Percentiles rank a stretch among this genome's conserved stretches.
Conservation (phyloP, 2,888 invertebrate genomes). For the Chymomyza fuscimana region DNA sequence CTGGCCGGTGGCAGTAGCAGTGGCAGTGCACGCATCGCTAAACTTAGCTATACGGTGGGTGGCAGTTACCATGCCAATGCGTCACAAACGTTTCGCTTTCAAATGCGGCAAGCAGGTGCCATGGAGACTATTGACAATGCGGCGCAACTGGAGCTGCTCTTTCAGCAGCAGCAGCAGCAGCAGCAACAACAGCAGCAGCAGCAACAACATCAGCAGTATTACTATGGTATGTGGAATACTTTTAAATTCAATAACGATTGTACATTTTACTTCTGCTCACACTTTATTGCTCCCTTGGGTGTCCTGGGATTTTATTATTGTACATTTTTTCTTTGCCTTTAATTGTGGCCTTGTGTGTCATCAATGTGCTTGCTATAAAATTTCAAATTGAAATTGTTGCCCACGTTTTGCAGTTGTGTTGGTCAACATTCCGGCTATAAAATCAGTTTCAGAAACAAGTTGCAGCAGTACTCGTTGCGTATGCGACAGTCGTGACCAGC, state of each 20-base stretch:
- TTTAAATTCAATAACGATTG: not conserved
- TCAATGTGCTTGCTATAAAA: not conserved
- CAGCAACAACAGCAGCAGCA: conserved; percentile 29
- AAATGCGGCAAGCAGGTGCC: conserved; percentile 25
- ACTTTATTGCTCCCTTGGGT: not conserved
- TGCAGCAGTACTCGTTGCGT: not conserved
- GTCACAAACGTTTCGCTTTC: conserved; percentile 27
- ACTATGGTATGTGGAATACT: conserved; percentile 28
- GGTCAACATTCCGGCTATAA: too few species aligned
- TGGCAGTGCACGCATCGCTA: conserved; percentile 6
- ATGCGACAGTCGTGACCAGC: not conserved
- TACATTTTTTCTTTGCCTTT: not conserved
- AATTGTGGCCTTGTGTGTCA: not conserved
- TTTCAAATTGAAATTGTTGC: too few species aligned
- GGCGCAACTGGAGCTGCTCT: conserved; percentile 36
- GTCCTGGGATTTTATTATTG: too few species aligned
- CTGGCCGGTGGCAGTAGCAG: not conserved
- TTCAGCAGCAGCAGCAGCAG: conserved; percentile 33
- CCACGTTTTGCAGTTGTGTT: too few species aligned
- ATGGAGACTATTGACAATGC: conserved; percentile 16
- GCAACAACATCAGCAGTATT: conserved; percentile 27
- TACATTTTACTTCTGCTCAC: not conserved
- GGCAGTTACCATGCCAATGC: conserved; percentile 11
- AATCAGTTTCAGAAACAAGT: too few species aligned
- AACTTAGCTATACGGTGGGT: not conserved